Evolutionary conservation across 2,888 invertebrate species (phyloP).

Genomic region (Lacanobia wlatinum): DNA sequence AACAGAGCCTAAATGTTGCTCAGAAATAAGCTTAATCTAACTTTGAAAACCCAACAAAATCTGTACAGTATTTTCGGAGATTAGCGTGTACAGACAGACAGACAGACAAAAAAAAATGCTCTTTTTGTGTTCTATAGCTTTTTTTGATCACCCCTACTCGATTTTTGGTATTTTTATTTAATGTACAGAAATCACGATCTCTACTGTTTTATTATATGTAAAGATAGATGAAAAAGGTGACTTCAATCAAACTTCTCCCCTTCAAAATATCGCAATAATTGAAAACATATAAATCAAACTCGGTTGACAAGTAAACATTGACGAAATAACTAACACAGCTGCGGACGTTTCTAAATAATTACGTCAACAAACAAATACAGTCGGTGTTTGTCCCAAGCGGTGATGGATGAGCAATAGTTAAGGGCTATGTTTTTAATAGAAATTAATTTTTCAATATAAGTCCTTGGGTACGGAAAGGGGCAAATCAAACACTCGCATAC

Average conservation of each 20-base stretch:
- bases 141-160: no score
- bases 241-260: background rate
- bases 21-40: no score
- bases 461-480: background rate
- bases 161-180: no score
- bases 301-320: conserved; percentile 46
- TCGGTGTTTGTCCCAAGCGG: conserved; percentile 29
- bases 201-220: no score
- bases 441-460: background rate
- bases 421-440: conserved; percentile 22
- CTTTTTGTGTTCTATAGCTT: no score
- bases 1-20: no score
- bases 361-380: conserved; percentile 38
- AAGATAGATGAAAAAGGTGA: no score
- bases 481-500: background rate
- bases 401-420: conserved; percentile 55
- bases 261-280: conserved; percentile 20
- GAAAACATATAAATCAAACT: conserved; percentile 50
- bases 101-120: no score
- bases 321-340: conserved; percentile 44
- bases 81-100: no score
- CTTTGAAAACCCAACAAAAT: no score
- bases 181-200: no score
- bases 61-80: no score
- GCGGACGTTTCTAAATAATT: conserved; percentile 57